Percentiles rank a stretch among this genome's conserved stretches.
These are phyloP conservation scores for Struthidea cinerea DNA, from an alignment of 2,113 vertebrate genomes.

Conservation along the genomic window DNA sequence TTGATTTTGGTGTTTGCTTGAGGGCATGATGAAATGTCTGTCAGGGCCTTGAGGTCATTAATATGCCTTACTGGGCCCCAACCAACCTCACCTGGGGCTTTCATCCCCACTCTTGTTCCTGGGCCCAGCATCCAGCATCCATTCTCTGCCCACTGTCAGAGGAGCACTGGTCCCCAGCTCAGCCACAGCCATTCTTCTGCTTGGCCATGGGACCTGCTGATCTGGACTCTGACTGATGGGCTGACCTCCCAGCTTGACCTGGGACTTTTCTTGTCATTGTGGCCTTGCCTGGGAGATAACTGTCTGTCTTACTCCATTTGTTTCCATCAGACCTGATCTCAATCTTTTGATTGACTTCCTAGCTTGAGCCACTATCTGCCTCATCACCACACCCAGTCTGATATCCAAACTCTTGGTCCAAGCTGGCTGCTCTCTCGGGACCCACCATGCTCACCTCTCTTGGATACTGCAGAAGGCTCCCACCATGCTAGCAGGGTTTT, in stretches of 20 bases:
- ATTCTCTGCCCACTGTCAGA: not conserved
- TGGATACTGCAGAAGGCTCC: not conserved
- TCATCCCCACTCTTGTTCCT: not conserved
- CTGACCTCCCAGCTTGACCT: not conserved
- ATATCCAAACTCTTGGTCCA: not conserved
- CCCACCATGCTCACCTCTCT: not conserved
- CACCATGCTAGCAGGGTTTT: not conserved
- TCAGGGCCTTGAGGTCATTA: not conserved
- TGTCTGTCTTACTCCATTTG: not conserved
- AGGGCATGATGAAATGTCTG: not conserved
- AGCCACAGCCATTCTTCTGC: not conserved
- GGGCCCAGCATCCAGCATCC: not conserved
- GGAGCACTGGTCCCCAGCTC: not conserved
- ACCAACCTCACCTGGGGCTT: not conserved
- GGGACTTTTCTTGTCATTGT: not conserved
- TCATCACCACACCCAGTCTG: not conserved
- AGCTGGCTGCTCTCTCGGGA: not conserved
- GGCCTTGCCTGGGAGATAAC: not conserved
- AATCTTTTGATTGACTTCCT: not conserved
- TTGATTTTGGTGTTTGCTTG: not conserved
- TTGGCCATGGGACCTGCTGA: not conserved
- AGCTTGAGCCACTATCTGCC: not conserved
- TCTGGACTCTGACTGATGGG: not conserved
- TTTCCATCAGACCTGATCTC: not conserved
- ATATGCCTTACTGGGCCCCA: not conserved